Base-by-base conservation (phyloP, 1,140 invertebrate species). In the Plectrocnemia conspersa region DNA sequence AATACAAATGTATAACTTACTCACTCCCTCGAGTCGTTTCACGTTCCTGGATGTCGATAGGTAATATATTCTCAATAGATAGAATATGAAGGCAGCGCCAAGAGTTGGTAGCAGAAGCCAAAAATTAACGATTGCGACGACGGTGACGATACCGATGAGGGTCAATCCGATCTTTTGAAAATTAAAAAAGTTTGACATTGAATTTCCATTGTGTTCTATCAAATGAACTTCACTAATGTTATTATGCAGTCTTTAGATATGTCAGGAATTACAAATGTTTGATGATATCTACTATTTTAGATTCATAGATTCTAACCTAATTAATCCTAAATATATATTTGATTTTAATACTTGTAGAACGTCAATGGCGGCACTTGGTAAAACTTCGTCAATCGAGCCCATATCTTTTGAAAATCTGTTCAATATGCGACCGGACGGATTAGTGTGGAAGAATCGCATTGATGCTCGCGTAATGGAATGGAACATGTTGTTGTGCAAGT, bases 351-450 rank as follows among this genome's bases (percentile, higher is more conserved):
- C 79, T 69, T 77, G 79, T 44, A 81, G 63, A 3, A 81, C 80
- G 65, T 92, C 89, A 60, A 86, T 81, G 65, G 89, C 74, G 1
- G 82, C 79, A 45, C 78, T 74, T 35, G 93, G 91, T 24, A 97
- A 67, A 11, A 86, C 76, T 66, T 93, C 90, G 69, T 95, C 93
- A 19, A 93, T 82, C 18, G 84, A 81, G 10, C 89, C 89, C 70
- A 92, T 82, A 66, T 95, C 91, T 71, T 90, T 89, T 0, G 88
- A 87, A 71, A 91, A 92, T 52, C 88, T 75, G 65, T 92, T 87
- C 24, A 88, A 70, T 61, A 88, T 87, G 1, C 84, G 70, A 2
- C 85, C 85, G 3, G 81, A 80, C 1, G 88, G 86, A 68, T 89
- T 93, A 5, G 77, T 77, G 65, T 90, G 86, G 69, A 92, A 93